Base-by-base conservation (phyloP, 2,113 vertebrate species). In the Aviceda subcristata region DNA sequence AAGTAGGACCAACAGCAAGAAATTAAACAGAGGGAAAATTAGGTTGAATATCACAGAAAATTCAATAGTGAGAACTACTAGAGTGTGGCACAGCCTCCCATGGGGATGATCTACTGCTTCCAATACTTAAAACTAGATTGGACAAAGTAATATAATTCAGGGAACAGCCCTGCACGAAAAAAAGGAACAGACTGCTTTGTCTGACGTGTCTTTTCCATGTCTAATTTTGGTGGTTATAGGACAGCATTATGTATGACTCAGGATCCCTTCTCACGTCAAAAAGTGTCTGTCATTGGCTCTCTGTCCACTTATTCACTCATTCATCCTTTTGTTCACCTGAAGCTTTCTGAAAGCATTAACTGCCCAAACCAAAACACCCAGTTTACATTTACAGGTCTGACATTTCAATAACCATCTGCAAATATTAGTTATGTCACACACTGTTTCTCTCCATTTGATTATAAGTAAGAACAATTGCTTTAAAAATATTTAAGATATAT, bases 401-500 rank as follows among this genome's bases (percentile, higher is more conserved):
- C 63, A 88, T 94, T 95, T 95, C 88, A 92, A 76, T 71, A 92
- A 55, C n/a, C 26, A 46, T 64, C 64, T 93, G 48, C 45, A 91
- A 97, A 81, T 95, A 84, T 57, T 76, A 91, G 43, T 85, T 88
- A 84, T 93, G 95, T 95, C n/a, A 83, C 55, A 66, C 50, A 73
- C 20, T 7, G 5, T 10, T 94, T 76, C 66, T 88, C 26, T 90
- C 50, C 73, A 60, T 90, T 93, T 86, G 41, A 85, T 63, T 78
- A 75, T 84, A 86, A 91, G 17, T 92, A 88, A 87, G 63, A 93
- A 73, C 72, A 94, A 94, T 82, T 88, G n/a, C 7, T 76, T 88
- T 94, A 77, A 95, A 96, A 95, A 76, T n/a, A 86, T 76, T 91
- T 88, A 78, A 56, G 32, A 57, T 57, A 53, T 55, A 36, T 77